A percentile compares a stretch with the other conserved stretches of the same genome.
phyloP scores from a whole-genome alignment of 2,797 vertebrate species.

The Melanotaenia nigrans region DNA sequence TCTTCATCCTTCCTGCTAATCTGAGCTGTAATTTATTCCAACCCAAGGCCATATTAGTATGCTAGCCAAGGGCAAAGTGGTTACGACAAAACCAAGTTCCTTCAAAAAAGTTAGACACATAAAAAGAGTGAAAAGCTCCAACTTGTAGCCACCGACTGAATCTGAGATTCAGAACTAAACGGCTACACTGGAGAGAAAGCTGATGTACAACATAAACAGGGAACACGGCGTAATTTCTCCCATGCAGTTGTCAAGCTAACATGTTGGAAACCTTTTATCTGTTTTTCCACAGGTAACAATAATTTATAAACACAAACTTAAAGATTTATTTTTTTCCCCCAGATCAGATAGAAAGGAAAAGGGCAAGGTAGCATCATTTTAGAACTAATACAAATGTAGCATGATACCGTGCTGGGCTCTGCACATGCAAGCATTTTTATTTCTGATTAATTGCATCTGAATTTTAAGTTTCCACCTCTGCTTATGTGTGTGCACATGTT shows the following conservation, averaged over 20 bases:
- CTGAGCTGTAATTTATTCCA: constrained; percentile 83
- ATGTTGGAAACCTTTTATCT: neutral
- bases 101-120: constrained; percentile 70
- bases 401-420: constrained; percentile 32
- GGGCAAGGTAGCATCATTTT: constrained; percentile 30
- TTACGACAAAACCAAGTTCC: constrained; percentile 81
- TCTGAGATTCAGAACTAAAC: constrained; percentile 31
- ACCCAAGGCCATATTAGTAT: constrained; percentile 85
- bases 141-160: constrained; percentile 58
- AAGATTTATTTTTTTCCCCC: constrained; percentile 19
- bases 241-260: neutral
- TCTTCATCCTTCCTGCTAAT: constrained; percentile 86
- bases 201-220: constrained; percentile 6
- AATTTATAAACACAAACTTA: constrained; percentile 21
- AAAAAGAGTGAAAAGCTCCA: constrained; percentile 66
- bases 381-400: constrained; percentile 51
- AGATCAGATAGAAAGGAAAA: constrained; percentile 32
- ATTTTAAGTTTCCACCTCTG: constrained; percentile 45
- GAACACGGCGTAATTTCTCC: neutral
- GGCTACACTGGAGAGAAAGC: constrained; percentile 15
- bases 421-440: constrained; percentile 48
- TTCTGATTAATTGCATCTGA: constrained; percentile 72
- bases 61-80: constrained; percentile 81
- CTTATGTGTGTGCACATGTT: constrained; percentile 18
- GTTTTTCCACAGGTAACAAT: constrained; percentile 26